Percentiles rank a stretch among this genome's conserved stretches.
Conservation (phyloP, 2,888 invertebrate species). For the Strigamia transsilvanica region DNA sequence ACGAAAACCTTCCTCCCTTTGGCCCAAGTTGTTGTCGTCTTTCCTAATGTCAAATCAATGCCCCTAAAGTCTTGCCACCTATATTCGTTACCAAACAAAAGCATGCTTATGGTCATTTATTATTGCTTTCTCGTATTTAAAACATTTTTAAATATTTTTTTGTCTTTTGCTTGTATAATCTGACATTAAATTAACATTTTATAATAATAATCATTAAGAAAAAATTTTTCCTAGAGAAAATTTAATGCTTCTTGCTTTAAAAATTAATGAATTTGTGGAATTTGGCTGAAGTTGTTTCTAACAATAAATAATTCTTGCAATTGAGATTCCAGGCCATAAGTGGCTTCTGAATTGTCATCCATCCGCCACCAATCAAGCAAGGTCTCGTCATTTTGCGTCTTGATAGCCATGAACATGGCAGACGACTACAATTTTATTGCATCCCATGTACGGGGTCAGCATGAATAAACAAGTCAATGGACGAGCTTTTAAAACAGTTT, state of each 20-base stretch:
- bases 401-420: conserved; percentile 36
- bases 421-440: conserved; percentile 36
- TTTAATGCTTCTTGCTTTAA: background rate
- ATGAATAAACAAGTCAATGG: conserved; percentile 36
- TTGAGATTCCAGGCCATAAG: conserved; percentile 39
- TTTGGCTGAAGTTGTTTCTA: background rate
- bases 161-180: background rate
- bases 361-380: conserved; percentile 38
- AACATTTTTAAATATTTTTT: no score
- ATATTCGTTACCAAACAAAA: background rate
- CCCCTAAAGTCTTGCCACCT: conserved; percentile 22
- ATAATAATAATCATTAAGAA: background rate
- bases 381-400: conserved; percentile 17
- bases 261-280: background rate
- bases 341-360: conserved; percentile 35
- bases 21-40: conserved; percentile 39
- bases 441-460: conserved; percentile 31
- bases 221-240: background rate
- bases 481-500: conserved; percentile 27
- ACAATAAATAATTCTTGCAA: conserved; percentile 34
- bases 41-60: conserved; percentile 38
- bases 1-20: conserved; percentile 30
- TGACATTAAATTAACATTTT: no score
- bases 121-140: background rate
- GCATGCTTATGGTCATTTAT: background rate